phyloP scores from a whole-genome alignment of 2,113 vertebrate genomes.

The Sardina pilchardus region DNA sequence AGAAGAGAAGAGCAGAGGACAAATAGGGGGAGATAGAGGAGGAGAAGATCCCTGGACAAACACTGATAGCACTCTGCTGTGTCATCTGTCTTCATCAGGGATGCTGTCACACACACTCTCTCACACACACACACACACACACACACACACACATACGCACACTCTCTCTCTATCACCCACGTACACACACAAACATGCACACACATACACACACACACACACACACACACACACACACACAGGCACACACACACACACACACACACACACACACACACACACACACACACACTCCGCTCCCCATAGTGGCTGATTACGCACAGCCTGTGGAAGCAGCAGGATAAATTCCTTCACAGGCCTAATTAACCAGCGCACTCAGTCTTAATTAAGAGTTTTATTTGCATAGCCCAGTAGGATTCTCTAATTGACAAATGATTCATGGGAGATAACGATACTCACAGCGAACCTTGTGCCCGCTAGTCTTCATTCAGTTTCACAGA shows the following conservation, averaged over 20 bases:
- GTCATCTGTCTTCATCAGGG: slow-evolving; percentile 38
- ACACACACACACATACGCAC: too few relatives aligned
- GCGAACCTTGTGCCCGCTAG: not conserved
- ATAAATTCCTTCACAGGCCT: not conserved
- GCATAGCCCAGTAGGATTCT: not conserved
- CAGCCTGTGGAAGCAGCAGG: not conserved
- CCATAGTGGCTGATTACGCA: not conserved
- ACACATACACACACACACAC: slow-evolving; percentile 14
- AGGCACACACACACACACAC: not conserved
- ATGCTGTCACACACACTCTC: slow-evolving; percentile 25
- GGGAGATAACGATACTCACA: not conserved
- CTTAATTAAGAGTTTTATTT: not conserved
- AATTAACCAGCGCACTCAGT: not conserved
- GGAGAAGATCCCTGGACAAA: slow-evolving; percentile 25
- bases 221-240: not conserved
- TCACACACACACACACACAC: slow-evolving; percentile 11
- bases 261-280: slow-evolving; percentile 15
- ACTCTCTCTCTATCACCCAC: too few relatives aligned
- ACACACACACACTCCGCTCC: not conserved
- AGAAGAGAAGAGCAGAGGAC: not conserved
- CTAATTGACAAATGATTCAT: not conserved
- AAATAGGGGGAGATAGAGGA: not conserved
- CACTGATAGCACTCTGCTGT: slow-evolving; percentile 38
- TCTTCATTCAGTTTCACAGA: not conserved
- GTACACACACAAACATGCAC: slow-evolving; percentile 16